Conservation (phyloP, 1,140 invertebrate genomes). For the Pseudomyrmex concolor region DNA sequence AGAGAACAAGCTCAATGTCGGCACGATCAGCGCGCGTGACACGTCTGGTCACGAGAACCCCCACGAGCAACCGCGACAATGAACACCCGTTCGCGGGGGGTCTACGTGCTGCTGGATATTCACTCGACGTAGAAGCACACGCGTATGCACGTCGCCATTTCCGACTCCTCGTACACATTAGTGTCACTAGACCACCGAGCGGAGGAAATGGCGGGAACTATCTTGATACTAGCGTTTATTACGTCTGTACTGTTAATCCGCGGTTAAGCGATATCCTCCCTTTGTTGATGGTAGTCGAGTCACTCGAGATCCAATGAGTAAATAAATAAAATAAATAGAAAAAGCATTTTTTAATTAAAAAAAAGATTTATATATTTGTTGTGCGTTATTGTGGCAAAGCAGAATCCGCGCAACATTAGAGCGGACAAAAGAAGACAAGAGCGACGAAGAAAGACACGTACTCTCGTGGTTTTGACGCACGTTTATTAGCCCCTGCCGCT, state of each 20-base stretch:
- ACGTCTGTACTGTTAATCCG: constrained; percentile 2
- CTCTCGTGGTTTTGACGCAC: constrained; percentile 12
- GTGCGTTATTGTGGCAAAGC: no score
- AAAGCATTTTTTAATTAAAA: no score
- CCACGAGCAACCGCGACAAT: constrained; percentile 73
- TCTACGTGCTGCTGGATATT: constrained; percentile 62
- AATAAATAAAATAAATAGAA: no score
- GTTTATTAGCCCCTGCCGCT: constrained; percentile 8
- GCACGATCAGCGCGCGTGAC: constrained; percentile 35
- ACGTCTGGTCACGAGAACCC: constrained; percentile 62
- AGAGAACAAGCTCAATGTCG: constrained; percentile 55
- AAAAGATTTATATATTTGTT: no score
- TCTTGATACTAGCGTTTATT: constrained; percentile 6
- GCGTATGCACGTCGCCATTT: constrained; percentile 59
- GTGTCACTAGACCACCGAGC: constrained; percentile 1
- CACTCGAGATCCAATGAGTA: no score
- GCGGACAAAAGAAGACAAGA: neutral
- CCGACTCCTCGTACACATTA: constrained; percentile 34
- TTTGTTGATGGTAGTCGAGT: no score
- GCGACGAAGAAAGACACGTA: constrained; percentile 4
- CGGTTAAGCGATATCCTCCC: neutral
- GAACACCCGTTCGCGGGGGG: constrained; percentile 70
- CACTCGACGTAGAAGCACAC: constrained; percentile 57
- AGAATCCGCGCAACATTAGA: neutral
- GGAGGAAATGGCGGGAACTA: constrained; percentile 10